Conservation (phyloP, 2,113 vertebrate species). For the Percina caprodes region DNA sequence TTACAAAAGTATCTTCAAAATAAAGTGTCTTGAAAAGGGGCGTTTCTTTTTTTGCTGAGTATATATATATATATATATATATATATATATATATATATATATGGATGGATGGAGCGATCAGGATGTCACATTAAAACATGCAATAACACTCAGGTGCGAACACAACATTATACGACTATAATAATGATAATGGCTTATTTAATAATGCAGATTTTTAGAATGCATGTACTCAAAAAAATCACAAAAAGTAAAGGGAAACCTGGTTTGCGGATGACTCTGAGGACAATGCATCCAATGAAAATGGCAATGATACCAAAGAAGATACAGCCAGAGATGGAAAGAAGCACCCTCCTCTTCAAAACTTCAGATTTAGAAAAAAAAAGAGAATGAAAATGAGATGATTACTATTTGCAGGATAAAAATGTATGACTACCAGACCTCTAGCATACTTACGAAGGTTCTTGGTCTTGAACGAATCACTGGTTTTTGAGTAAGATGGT, state of each 20-base stretch:
- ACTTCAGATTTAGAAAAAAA: conserved; percentile 57
- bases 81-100: too few species aligned
- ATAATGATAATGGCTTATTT: not conserved
- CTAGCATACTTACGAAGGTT: conserved; percentile 75
- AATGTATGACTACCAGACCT: not conserved
- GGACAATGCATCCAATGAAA: conserved; percentile 68
- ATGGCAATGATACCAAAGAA: conserved; percentile 66
- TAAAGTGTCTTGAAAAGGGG: too few species aligned
- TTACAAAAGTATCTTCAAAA: too few species aligned
- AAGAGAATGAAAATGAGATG: not conserved
- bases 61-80: too few species aligned
- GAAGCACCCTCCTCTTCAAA: conserved; percentile 79
- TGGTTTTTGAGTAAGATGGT: conserved; percentile 59
- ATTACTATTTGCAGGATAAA: not conserved
- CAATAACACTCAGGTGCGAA: not conserved
- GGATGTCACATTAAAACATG: not conserved
- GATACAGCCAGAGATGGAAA: conserved; percentile 78
- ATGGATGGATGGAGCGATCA: not conserved
- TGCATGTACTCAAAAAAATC: not conserved
- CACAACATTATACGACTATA: too few species aligned
- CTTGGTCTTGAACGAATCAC: conserved; percentile 67
- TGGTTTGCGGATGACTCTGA: conserved; percentile 71
- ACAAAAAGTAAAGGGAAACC: conserved; percentile 48
- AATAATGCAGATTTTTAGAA: not conserved
- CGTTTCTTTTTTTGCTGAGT: too few species aligned